Evolutionary conservation across 2,888 invertebrate genomes (phyloP), one percentile per base, ranked within the genome.

Genomic region (Protophormia terraenovae): DNA sequence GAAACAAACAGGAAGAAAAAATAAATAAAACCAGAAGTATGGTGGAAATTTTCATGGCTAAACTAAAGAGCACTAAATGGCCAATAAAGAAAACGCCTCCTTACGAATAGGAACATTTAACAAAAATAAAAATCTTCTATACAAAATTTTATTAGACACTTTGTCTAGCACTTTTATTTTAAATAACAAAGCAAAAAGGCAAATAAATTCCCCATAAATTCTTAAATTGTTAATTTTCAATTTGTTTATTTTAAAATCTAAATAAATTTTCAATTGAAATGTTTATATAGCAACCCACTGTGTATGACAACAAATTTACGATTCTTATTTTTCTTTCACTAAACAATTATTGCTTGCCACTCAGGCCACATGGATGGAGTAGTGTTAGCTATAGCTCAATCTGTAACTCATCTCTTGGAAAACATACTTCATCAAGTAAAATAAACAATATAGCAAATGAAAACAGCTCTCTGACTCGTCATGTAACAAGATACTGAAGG

Each of bases 401-500:
- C 50, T 50, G 24, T 29, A 67, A 32, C 22, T 47, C 75, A 60
- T 71, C 45, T 76, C 45, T 77, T 53, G 41, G 60, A 71, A 80
- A 72, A 80, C 72, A 84, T 73, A 80, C 84, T 81, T 81, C 81
- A 81, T 58, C 38, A 58, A 84, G 62, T 78, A 64, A 85, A 85
- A 82, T 85, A 85, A 85, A 85, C 81, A 85, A n/a, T 6, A 1
- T 5, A 69, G n/a, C 16, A 27, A n/a, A 53, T n/a, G n/a, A n/a
- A 14, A 19, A 35, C 53, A 50, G 2, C 38, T 45, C 32, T 14
- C 1, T 29, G 53, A 6, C 29, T 60, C 67, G 62, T 62, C 77
- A 78, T 45, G 45, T 60, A 81, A 77, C 45, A 67, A 80, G 45
- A 53, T 72, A 81, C 60, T 77, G 67, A 77, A 60, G 73, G 69